A percentile compares a stretch with the other conserved stretches of the same genome.
Conservation (phyloP, 2,888 invertebrate genomes). For the Neoitamus cyanurus region DNA sequence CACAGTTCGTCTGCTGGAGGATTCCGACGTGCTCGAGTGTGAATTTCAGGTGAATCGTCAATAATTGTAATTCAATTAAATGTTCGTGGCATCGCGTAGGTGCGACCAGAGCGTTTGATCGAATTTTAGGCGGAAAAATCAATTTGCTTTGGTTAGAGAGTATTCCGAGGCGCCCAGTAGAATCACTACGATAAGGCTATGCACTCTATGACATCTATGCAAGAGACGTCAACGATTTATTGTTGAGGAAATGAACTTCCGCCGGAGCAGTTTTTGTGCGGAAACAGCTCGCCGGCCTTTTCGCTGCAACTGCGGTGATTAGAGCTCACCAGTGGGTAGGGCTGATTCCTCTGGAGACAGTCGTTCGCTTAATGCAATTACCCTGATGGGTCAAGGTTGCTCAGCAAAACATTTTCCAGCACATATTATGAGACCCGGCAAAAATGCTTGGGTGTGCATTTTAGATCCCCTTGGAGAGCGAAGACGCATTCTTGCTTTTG, state of each 20-base stretch:
- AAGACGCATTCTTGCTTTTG: neutral
- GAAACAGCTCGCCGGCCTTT: neutral
- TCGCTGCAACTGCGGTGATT: neutral
- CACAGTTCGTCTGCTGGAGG: conserved; percentile 88
- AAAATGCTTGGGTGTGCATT: neutral
- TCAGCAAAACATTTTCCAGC: neutral
- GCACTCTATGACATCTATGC: neutral
- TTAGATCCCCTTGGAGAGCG: neutral
- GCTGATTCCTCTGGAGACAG: neutral
- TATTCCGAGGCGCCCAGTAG: neutral
- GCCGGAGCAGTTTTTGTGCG: neutral
- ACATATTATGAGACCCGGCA: neutral
- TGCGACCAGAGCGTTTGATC: neutral
- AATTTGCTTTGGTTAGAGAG: neutral
- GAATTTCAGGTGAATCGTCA: conserved; percentile 81
- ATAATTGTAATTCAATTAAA: conserved; percentile 22
- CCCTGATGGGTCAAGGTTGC: neutral
- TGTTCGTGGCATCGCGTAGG: neutral
- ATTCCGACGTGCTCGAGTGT: conserved; percentile 90
- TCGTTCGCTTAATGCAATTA: neutral
- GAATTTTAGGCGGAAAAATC: conserved; percentile 17
- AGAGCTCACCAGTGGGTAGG: neutral
- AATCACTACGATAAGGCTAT: neutral
- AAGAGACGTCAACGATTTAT: conserved; percentile 31
- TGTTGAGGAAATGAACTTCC: conserved; percentile 6